phyloP scores from a whole-genome alignment of 1,140 invertebrate genomes.

The Drosophila sechellia region DNA sequence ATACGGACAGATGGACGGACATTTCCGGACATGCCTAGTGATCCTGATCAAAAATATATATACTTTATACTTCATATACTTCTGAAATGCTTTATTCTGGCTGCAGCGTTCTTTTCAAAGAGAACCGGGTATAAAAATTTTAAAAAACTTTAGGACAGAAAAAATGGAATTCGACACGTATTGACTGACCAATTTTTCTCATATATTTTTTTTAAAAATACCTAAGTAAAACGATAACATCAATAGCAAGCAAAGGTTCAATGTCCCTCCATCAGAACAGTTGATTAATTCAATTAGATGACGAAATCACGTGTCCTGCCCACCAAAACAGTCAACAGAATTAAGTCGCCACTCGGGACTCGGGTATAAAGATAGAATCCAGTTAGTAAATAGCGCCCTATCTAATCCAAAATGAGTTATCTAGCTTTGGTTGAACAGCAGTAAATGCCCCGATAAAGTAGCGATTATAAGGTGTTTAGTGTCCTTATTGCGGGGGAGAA shows the following conservation, averaged over 20 bases:
- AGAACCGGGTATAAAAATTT: too few species aligned
- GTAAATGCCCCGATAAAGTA: slow-evolving; percentile 33
- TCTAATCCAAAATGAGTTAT: slow-evolving; percentile 41
- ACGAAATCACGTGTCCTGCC: slow-evolving; percentile 2
- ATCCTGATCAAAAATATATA: too few species aligned
- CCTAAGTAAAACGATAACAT: background rate
- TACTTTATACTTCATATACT: too few species aligned
- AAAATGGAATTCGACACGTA: too few species aligned
- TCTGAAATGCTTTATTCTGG: too few species aligned
- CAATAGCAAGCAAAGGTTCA: background rate
- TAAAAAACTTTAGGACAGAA: too few species aligned
- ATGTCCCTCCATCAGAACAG: background rate
- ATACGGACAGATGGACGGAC: too few species aligned
- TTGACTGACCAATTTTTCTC: too few species aligned
- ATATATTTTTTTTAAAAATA: background rate
- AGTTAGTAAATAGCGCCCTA: slow-evolving; percentile 23
- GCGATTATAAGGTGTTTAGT: slow-evolving; percentile 42
- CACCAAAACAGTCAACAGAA: slow-evolving; percentile 2
- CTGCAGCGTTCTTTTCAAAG: too few species aligned
- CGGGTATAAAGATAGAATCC: slow-evolving; percentile 15
- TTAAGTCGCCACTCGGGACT: slow-evolving; percentile 9
- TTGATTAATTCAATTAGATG: slow-evolving; percentile 33
- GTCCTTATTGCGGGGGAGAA: slow-evolving; percentile 20
- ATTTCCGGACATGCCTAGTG: too few species aligned
- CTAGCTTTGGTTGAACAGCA: slow-evolving; percentile 7